Conservation (phyloP, 2,888 invertebrate genomes). For the Andricus curvator region DNA sequence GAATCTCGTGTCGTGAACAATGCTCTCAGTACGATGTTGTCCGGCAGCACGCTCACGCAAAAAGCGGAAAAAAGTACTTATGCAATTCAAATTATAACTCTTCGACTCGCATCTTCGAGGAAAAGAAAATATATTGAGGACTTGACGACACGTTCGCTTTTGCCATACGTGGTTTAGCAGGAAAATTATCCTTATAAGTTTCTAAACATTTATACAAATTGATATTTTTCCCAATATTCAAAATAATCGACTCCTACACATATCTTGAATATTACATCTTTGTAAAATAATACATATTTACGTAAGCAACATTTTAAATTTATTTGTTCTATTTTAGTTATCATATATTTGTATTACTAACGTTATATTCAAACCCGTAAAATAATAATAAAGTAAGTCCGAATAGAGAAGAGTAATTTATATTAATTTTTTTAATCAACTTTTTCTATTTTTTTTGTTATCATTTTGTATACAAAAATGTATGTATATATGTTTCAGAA, state of each 20-base stretch:
- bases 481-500: too few relatives aligned
- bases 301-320: too few relatives aligned
- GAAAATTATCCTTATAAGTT: background rate
- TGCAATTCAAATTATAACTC: slow-evolving; percentile 65
- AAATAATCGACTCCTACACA: background rate
- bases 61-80: slow-evolving; percentile 58
- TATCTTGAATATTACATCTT: background rate
- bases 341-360: too few relatives aligned
- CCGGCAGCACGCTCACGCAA: slow-evolving; percentile 57
- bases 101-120: slow-evolving; percentile 50
- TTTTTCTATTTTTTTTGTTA: too few relatives aligned
- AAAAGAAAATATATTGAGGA: slow-evolving; percentile 54
- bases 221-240: background rate
- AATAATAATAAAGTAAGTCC: too few relatives aligned
- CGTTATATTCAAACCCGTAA: too few relatives aligned
- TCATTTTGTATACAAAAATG: too few relatives aligned
- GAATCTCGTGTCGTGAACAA: slow-evolving; percentile 67
- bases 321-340: too few relatives aligned
- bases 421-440: too few relatives aligned
- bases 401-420: too few relatives aligned
- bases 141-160: slow-evolving; percentile 44
- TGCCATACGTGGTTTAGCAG: slow-evolving; percentile 15
- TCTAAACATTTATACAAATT: background rate
- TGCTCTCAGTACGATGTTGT: slow-evolving; percentile 57
- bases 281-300: too few relatives aligned